A percentile compares a stretch with the other conserved stretches of the same genome.
Conservation (phyloP, 2,888 invertebrate genomes). For the Priocnemis perturbator region DNA sequence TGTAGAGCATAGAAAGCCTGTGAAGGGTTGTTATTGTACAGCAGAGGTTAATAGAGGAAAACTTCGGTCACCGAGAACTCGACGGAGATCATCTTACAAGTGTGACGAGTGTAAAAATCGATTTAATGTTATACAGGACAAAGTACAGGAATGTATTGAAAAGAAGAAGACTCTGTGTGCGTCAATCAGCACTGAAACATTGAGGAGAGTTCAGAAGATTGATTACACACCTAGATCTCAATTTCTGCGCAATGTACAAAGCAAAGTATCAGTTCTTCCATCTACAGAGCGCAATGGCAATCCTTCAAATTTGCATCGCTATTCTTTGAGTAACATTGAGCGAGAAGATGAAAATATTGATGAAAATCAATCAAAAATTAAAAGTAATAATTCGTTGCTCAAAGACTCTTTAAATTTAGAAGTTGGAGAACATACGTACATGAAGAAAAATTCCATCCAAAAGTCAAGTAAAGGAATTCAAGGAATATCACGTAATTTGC, state of each 20-base stretch:
- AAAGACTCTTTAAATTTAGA: background rate
- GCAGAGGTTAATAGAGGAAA: constrained; percentile 41
- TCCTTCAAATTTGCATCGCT: constrained; percentile 22
- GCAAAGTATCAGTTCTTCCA: constrained; percentile 41
- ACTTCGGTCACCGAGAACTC: constrained; percentile 35
- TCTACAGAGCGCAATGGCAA: constrained; percentile 16
- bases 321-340: constrained; percentile 16
- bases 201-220: constrained; percentile 57
- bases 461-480: constrained; percentile 19
- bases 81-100: constrained; percentile 32
- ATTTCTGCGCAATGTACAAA: constrained; percentile 61
- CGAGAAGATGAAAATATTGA: too few relatives aligned
- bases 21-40: constrained; percentile 66
- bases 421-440: background rate
- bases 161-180: background rate
- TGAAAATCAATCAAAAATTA: background rate
- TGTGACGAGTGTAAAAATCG: constrained; percentile 46
- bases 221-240: constrained; percentile 65
- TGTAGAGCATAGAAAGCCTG: constrained; percentile 48
- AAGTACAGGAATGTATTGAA: constrained; percentile 7
- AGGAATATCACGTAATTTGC: constrained; percentile 25
- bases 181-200: constrained; percentile 55
- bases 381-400: background rate
- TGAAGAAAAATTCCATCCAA: background rate
- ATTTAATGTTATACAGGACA: constrained; percentile 24